Percentiles rank a stretch among this genome's conserved stretches.
Evolutionary conservation across 2,888 invertebrate species (phyloP).

Genomic region (Melinopterus prodromus): DNA sequence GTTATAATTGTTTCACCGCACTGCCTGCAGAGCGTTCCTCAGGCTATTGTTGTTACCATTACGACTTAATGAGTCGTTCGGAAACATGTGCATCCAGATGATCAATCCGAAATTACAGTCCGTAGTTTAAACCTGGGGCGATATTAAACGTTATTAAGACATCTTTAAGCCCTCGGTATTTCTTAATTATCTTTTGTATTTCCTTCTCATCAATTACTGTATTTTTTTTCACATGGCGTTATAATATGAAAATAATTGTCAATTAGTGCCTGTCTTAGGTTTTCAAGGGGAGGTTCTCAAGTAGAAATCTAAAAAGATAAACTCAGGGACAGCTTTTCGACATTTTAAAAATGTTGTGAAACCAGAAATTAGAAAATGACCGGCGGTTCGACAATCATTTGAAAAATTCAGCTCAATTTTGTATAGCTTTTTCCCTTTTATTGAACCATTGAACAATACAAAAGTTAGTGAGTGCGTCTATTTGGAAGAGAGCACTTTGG

Average conservation of each 20-base stretch:
- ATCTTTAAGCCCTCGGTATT: not conserved
- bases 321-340: too few relatives aligned
- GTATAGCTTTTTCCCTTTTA: too few relatives aligned
- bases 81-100: not conserved
- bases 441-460: too few relatives aligned
- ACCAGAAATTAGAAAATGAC: too few relatives aligned
- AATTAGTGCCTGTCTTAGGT: too few relatives aligned
- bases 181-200: not conserved
- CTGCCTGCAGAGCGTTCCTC: not conserved
- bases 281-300: too few relatives aligned
- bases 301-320: too few relatives aligned
- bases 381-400: too few relatives aligned
- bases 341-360: too few relatives aligned
- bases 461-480: too few relatives aligned
- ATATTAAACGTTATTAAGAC: not conserved
- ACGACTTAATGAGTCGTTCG: not conserved
- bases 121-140: not conserved
- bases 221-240: not conserved
- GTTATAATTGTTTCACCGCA: conserved; percentile 4
- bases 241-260: not conserved
- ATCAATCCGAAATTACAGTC: not conserved
- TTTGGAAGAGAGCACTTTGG: too few relatives aligned
- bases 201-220: not conserved
- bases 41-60: not conserved
- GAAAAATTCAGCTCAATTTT: too few relatives aligned